These are phyloP conservation scores for Apogon hyalosoma DNA, from an alignment of 2,797 vertebrate genomes.

Conservation along the genomic window DNA sequence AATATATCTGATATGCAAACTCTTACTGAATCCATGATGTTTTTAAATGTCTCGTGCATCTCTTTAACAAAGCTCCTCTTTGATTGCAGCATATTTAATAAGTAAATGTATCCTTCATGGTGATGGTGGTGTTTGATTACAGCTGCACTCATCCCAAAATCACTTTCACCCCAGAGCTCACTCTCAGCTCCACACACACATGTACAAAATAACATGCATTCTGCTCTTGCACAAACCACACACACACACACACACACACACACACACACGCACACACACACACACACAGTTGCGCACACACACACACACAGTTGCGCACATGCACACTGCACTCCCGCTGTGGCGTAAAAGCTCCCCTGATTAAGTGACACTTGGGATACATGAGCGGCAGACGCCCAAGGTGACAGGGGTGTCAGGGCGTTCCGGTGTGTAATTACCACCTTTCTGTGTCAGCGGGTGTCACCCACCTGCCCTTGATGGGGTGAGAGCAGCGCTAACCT, in stretches of 20 bases:
- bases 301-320: conserved; percentile 19
- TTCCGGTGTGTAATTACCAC: conserved; percentile 78
- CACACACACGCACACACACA: too few species aligned
- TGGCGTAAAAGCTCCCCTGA: conserved; percentile 60
- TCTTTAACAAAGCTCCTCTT: not conserved
- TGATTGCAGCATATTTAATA: conserved; percentile 1
- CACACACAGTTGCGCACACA: too few species aligned
- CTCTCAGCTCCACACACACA: conserved; percentile 19
- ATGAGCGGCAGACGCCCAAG: conserved; percentile 69
- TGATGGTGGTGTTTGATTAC: conserved; percentile 13
- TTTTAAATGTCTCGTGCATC: too few species aligned
- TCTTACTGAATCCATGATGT: too few species aligned
- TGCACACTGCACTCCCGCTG: conserved; percentile 22
- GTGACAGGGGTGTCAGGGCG: conserved; percentile 67
- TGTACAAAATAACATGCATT: conserved; percentile 1
- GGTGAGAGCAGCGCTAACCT: conserved; percentile 43
- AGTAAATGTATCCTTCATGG: conserved; percentile 20
- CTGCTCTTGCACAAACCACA: conserved; percentile 15
- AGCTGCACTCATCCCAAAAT: conserved; percentile 27
- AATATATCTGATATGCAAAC: too few species aligned
- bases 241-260: conserved; percentile 17
- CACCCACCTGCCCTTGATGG: conserved; percentile 70
- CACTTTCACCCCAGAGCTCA: conserved; percentile 19
- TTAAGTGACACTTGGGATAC: conserved; percentile 77
- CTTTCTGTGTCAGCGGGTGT: conserved; percentile 65